These are phyloP conservation scores for Pyxicephalus adspersus DNA, from an alignment of 2,113 vertebrate species.

Conservation along the genomic window DNA sequence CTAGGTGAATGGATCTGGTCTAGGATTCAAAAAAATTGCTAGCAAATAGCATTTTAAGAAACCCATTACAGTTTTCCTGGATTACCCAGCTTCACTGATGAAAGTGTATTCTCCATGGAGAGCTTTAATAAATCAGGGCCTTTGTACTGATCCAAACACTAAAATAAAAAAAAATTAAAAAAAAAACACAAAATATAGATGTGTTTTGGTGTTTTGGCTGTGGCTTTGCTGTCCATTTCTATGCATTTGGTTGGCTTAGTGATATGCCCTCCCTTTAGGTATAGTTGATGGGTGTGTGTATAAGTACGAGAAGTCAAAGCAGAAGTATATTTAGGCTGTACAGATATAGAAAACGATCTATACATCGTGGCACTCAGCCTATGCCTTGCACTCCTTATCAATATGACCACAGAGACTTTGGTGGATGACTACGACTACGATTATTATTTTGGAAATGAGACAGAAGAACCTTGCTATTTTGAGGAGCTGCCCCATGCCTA, in stretches of 20 bases:
- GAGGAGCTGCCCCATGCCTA: conserved; percentile 62
- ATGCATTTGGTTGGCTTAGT: background rate
- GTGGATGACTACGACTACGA: conserved; percentile 33
- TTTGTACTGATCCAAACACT: too few species aligned
- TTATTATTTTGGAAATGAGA: conserved; percentile 28
- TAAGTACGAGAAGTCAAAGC: conserved; percentile 36
- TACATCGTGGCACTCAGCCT: background rate
- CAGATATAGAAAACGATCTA: background rate
- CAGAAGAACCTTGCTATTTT: conserved; percentile 26
- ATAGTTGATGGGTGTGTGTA: conserved; percentile 1
- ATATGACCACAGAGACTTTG: conserved; percentile 57
- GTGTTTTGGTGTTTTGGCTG: too few species aligned
- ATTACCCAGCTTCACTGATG: too few species aligned
- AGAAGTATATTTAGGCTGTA: background rate
- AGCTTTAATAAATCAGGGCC: too few species aligned
- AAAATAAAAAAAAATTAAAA: too few species aligned
- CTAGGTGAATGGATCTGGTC: too few species aligned
- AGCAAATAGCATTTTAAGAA: too few species aligned
- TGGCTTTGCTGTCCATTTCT: too few species aligned
- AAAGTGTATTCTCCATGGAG: too few species aligned
- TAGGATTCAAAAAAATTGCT: too few species aligned
- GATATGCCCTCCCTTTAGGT: background rate
- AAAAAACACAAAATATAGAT: too few species aligned
- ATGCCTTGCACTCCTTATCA: background rate
- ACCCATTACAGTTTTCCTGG: too few species aligned